Percentiles rank a stretch among this genome's conserved stretches.
phyloP scores from a whole-genome alignment of 2,113 vertebrate species.

The Naja naja region DNA sequence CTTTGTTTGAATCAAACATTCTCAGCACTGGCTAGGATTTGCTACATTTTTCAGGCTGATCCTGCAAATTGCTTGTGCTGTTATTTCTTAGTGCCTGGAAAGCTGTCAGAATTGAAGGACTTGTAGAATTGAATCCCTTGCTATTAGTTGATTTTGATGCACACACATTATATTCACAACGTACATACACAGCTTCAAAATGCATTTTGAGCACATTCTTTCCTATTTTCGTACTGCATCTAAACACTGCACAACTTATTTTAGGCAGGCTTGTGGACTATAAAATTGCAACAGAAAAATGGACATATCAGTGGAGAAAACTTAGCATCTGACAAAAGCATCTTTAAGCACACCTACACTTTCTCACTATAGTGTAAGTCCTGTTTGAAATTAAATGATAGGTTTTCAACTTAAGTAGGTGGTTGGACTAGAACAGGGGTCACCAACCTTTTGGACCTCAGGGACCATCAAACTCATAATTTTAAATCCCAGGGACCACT shows the following conservation, averaged over 20 bases:
- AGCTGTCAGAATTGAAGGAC: background rate
- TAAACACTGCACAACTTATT: background rate
- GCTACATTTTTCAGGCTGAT: background rate
- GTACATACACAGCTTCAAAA: background rate
- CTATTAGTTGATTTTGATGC: background rate
- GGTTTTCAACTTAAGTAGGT: background rate
- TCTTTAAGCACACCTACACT: background rate
- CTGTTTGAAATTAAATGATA: background rate
- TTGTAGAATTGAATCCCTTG: background rate
- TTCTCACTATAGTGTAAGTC: background rate
- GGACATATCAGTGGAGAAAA: background rate
- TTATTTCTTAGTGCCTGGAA: background rate
- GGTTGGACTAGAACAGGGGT: too few species aligned
- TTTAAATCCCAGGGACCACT: too few species aligned
- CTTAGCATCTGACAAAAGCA: background rate
- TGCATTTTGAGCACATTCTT: background rate
- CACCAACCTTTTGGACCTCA: too few species aligned
- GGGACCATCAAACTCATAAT: too few species aligned
- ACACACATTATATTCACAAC: background rate
- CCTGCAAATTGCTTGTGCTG: background rate
- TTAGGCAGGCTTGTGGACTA: background rate
- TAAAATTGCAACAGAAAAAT: background rate
- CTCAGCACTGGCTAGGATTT: background rate
- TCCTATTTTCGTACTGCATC: background rate
- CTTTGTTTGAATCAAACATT: constrained; percentile 25